Percentiles rank a stretch among this genome's conserved stretches.
Evolutionary conservation across 2,888 invertebrate genomes (phyloP).

Genomic region (Polyommatus icarus): DNA sequence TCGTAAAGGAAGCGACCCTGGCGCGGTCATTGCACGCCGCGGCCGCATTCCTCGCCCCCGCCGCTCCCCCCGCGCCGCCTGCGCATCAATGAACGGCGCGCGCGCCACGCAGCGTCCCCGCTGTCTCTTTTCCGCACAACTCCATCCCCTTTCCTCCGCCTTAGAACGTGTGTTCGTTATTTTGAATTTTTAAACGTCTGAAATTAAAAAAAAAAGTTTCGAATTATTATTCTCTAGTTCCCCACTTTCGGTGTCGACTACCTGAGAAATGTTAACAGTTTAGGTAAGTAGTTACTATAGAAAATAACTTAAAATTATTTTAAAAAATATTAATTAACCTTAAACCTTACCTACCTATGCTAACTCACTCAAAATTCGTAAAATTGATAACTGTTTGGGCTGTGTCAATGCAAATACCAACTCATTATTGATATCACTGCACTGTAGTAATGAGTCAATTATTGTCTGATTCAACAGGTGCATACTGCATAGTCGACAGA

Average conservation of each 20-base stretch:
- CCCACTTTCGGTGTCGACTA: background rate
- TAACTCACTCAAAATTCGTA: too few relatives aligned
- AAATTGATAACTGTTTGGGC: too few relatives aligned
- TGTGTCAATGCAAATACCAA: too few relatives aligned
- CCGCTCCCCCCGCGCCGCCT: slow-evolving; percentile 62
- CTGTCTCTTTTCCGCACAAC: slow-evolving; percentile 59
- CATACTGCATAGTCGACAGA: too few relatives aligned
- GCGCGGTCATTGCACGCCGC: slow-evolving; percentile 80
- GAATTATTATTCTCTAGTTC: background rate
- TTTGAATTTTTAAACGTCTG: background rate
- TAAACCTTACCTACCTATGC: too few relatives aligned
- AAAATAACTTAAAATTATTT: too few relatives aligned
- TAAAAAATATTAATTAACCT: too few relatives aligned
- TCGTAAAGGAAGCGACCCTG: slow-evolving; percentile 81
- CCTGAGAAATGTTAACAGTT: background rate
- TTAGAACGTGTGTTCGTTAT: background rate
- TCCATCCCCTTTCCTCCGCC: slow-evolving; percentile 45
- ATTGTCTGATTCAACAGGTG: too few relatives aligned
- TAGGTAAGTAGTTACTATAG: too few relatives aligned
- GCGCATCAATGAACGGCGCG: slow-evolving; percentile 78
- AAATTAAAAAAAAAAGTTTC: background rate
- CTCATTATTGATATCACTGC: too few relatives aligned
- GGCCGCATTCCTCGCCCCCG: slow-evolving; percentile 75
- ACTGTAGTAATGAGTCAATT: too few relatives aligned
- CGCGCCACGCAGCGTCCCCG: slow-evolving; percentile 57